Evolutionary conservation across 1,140 invertebrate genomes (phyloP).

Genomic region (Contarinia nasturtii): DNA sequence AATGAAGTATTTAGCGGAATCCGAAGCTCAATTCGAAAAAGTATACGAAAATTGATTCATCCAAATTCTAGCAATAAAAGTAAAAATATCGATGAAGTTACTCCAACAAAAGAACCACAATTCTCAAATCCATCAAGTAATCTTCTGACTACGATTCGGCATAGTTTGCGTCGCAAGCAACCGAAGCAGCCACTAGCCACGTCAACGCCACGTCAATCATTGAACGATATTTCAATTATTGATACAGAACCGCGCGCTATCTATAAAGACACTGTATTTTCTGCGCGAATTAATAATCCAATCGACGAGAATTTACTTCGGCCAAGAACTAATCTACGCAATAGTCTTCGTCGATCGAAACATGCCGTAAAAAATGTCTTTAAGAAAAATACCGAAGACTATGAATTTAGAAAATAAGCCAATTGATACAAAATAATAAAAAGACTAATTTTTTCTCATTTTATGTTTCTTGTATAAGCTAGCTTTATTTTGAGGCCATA

Average conservation of each 20-base stretch:
- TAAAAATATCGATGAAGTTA: slow-evolving; percentile 2
- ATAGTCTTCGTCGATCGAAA: slow-evolving; percentile 18
- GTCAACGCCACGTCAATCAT: background rate
- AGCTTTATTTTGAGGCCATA: too few species aligned
- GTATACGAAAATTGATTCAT: slow-evolving; percentile 17
- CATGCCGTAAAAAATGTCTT: slow-evolving; percentile 12
- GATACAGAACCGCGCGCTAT: slow-evolving; percentile 16
- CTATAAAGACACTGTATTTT: slow-evolving; percentile 13
- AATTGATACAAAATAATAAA: too few species aligned
- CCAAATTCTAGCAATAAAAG: slow-evolving; percentile 4
- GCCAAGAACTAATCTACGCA: slow-evolving; percentile 18
- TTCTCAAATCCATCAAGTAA: background rate
- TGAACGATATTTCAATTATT: slow-evolving; percentile 16
- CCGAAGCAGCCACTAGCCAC: slow-evolving; percentile 5
- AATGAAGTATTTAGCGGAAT: slow-evolving; percentile 3
- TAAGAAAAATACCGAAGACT: slow-evolving; percentile 17
- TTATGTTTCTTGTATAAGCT: too few species aligned
- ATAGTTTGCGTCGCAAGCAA: slow-evolving; percentile 16
- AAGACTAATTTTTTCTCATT: too few species aligned
- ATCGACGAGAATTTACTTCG: slow-evolving; percentile 15
- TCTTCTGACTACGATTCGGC: slow-evolving; percentile 10
- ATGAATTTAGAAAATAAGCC: slow-evolving; percentile 3
- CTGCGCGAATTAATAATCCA: slow-evolving; percentile 13
- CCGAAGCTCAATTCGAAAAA: slow-evolving; percentile 16
- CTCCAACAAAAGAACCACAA: background rate